phyloP scores from a whole-genome alignment of 2,797 vertebrate species.

The Pseudomugil tenellus region DNA sequence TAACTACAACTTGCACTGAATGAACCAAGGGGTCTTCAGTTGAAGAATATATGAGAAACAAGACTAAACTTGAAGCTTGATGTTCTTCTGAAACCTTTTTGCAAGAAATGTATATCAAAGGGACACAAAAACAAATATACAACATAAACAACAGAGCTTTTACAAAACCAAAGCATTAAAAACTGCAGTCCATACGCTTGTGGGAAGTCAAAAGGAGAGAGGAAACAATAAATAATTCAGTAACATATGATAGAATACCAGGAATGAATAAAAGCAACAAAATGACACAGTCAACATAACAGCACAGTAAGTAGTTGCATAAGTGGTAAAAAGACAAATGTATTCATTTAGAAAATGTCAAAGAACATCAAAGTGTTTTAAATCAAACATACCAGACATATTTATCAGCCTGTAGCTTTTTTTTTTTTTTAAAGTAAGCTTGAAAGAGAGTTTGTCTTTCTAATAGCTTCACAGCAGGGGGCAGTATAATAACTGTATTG shows the following conservation, averaged over 20 bases:
- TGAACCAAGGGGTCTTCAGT: neutral
- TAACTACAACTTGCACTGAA: too few species aligned
- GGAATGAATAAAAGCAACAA: neutral
- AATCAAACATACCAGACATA: neutral
- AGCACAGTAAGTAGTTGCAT: neutral
- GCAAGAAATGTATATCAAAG: neutral
- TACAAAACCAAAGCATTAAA: neutral
- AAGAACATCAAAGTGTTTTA: neutral
- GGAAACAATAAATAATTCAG: neutral
- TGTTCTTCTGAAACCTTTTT: too few species aligned
- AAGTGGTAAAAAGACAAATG: neutral
- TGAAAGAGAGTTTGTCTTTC: neutral
- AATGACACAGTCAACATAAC: neutral
- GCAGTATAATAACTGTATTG: neutral
- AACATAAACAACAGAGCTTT: neutral
- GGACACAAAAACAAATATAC: neutral
- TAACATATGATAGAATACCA: neutral
- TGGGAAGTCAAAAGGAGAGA: neutral
- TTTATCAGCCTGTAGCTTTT: too few species aligned
- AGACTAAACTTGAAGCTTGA: neutral
- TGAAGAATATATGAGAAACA: neutral
- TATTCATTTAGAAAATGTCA: neutral
- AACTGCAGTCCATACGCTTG: too few species aligned
- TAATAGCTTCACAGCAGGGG: constrained; percentile 6
- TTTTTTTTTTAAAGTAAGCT: neutral